Evolutionary conservation across 2,888 invertebrate genomes (phyloP).

Genomic region (Thymelicus lineola): DNA sequence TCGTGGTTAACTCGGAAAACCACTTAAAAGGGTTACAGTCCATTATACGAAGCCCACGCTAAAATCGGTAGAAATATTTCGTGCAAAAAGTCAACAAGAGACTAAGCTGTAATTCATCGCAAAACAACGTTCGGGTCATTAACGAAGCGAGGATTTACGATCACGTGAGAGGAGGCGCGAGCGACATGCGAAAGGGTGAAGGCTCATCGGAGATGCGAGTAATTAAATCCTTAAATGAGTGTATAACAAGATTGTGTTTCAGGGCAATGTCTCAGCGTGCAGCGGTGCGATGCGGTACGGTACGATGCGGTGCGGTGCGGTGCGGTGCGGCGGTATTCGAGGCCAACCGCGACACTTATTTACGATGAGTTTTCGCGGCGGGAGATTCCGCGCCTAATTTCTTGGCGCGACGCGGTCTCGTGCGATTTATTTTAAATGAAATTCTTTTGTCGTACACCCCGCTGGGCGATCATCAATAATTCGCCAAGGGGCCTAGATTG

Average conservation of each 20-base stretch:
- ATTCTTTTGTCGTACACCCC: constrained; percentile 78
- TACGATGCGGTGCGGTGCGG: constrained; percentile 32
- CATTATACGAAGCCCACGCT: constrained; percentile 73
- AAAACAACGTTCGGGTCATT: constrained; percentile 73
- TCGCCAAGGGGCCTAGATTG: constrained; percentile 72
- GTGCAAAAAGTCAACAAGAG: constrained; percentile 71
- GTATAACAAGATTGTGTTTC: constrained; percentile 76
- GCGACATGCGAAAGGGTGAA: constrained; percentile 51
- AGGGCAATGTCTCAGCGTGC: constrained; percentile 48
- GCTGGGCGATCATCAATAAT: constrained; percentile 79
- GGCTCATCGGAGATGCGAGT: constrained; percentile 73
- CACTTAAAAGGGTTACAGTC: constrained; percentile 73
- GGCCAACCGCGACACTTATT: constrained; percentile 75
- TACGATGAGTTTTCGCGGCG: constrained; percentile 82
- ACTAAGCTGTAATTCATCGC: constrained; percentile 77
- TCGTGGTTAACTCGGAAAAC: constrained; percentile 74
- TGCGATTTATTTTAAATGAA: constrained; percentile 81
- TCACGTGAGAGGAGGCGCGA: constrained; percentile 64
- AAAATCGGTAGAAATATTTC: constrained; percentile 71
- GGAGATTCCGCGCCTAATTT: constrained; percentile 82
- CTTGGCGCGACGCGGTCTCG: constrained; percentile 79
- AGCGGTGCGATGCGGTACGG: constrained; percentile 29
- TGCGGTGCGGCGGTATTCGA: constrained; percentile 48
- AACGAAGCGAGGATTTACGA: constrained; percentile 80
- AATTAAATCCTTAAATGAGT: constrained; percentile 83